Conservation (phyloP, 92 coral and sea anemone species). For the Phenganax stokvisi region DNA sequence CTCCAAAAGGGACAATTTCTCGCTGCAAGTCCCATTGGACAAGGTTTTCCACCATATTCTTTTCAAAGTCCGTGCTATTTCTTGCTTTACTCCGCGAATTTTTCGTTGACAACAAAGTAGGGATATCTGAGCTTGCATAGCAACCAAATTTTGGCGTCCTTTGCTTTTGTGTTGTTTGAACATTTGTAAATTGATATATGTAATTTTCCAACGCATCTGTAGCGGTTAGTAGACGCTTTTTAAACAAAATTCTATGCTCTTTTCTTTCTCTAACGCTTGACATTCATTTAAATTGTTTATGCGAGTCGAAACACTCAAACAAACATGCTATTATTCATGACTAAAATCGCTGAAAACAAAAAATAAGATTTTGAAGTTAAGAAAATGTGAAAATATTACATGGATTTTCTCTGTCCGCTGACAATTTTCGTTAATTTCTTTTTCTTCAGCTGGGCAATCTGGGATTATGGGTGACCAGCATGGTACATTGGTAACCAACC, state of each 20-base stretch:
- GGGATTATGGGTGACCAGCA: too few relatives aligned
- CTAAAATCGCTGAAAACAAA: too few relatives aligned
- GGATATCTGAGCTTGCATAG: conserved; percentile 55
- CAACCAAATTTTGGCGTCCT: conserved; percentile 31
- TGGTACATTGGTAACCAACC: too few relatives aligned
- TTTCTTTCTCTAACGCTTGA: too few relatives aligned
- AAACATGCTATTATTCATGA: too few relatives aligned
- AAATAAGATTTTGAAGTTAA: too few relatives aligned
- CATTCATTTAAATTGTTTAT: too few relatives aligned
- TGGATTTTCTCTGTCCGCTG: too few relatives aligned
- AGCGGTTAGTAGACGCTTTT: conserved; percentile 40
- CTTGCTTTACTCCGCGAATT: not conserved
- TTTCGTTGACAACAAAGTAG: conserved; percentile 74
- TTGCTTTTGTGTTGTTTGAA: conserved; percentile 48
- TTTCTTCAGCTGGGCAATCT: too few relatives aligned
- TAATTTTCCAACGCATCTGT: conserved; percentile 82
- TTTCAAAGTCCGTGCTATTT: conserved; percentile 47
- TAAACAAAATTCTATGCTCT: not conserved
- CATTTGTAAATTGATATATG: conserved; percentile 72
- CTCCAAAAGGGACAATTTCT: conserved; percentile 73
- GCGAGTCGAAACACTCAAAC: too few relatives aligned
- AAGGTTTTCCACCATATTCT: conserved; percentile 73
- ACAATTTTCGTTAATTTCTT: too few relatives aligned
- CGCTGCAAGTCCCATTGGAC: conserved; percentile 80
- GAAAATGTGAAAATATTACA: too few relatives aligned